phyloP scores from a whole-genome alignment of 2,113 vertebrate genomes.

The Agapornis roseicollis region DNA sequence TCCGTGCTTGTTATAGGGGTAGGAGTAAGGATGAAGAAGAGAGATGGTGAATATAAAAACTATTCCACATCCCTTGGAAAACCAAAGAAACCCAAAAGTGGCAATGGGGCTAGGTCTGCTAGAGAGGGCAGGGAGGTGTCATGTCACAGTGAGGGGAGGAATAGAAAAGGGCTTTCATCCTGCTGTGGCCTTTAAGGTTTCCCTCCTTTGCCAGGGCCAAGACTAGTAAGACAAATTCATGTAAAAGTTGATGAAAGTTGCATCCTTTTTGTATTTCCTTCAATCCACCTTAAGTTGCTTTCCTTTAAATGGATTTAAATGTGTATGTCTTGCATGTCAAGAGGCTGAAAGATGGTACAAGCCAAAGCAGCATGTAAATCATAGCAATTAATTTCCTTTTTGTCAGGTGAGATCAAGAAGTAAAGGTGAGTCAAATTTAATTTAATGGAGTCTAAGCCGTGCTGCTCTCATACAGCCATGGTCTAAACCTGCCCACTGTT shows the following conservation, averaged over 20 bases:
- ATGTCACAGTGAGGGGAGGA: neutral
- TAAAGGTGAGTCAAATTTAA: neutral
- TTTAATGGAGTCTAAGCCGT: neutral
- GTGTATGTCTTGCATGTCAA: neutral
- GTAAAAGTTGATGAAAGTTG: neutral
- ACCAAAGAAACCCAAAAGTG: neutral
- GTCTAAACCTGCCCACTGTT: neutral
- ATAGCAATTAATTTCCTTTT: neutral
- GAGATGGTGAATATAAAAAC: neutral
- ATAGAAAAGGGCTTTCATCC: neutral
- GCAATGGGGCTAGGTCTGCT: neutral
- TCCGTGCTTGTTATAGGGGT: neutral
- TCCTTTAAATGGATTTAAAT: neutral
- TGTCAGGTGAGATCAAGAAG: neutral
- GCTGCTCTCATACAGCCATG: neutral
- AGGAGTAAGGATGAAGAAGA: neutral
- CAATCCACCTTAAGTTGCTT: neutral
- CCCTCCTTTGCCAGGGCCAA: neutral
- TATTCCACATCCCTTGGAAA: neutral
- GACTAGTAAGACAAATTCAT: neutral
- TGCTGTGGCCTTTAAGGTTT: neutral
- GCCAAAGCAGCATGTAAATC: slow-evolving; percentile 11
- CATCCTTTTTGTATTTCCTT: neutral
- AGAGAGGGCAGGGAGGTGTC: neutral
- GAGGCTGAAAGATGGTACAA: neutral